Evolutionary conservation across 2,797 vertebrate species (phyloP).

Genomic region (Gobionotothen gibberifrons): DNA sequence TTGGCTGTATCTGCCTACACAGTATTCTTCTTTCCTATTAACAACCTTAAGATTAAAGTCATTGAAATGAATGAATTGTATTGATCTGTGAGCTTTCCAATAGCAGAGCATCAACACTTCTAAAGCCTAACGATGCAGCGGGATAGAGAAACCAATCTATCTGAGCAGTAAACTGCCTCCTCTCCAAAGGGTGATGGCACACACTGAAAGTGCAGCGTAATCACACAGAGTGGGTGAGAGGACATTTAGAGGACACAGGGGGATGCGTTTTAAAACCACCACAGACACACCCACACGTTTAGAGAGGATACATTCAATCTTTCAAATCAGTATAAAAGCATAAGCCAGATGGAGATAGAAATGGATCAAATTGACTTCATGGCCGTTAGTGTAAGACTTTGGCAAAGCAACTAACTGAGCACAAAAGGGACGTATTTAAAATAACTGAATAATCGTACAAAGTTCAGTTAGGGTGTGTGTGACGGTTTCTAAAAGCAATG

Average conservation of each 20-base stretch:
- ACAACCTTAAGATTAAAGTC: constrained; percentile 52
- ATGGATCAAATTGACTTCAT: background rate
- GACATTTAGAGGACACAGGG: constrained; percentile 61
- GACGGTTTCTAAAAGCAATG: too few species aligned
- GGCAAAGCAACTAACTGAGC: background rate
- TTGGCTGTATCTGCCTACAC: background rate
- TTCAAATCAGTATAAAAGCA: constrained; percentile 15
- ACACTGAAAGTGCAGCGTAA: constrained; percentile 65
- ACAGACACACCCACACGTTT: background rate
- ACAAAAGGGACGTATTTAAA: constrained; percentile 4
- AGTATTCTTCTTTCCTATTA: constrained; percentile 36
- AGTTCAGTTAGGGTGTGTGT: too few species aligned
- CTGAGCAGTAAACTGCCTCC: constrained; percentile 49
- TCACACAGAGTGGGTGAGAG: constrained; percentile 55
- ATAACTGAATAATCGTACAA: background rate
- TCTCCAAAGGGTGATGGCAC: constrained; percentile 49
- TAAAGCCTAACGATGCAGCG: constrained; percentile 36
- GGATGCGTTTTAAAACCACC: background rate
- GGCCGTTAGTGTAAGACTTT: background rate
- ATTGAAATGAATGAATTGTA: constrained; percentile 61
- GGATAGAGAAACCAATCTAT: constrained; percentile 52
- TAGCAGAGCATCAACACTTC: constrained; percentile 33
- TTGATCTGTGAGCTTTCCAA: constrained; percentile 57
- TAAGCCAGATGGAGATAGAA: background rate
- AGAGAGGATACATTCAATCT: constrained; percentile 2